These are phyloP conservation scores for Drosophila algonquin DNA, from an alignment of 2,888 invertebrate genomes.

Conservation along the genomic window DNA sequence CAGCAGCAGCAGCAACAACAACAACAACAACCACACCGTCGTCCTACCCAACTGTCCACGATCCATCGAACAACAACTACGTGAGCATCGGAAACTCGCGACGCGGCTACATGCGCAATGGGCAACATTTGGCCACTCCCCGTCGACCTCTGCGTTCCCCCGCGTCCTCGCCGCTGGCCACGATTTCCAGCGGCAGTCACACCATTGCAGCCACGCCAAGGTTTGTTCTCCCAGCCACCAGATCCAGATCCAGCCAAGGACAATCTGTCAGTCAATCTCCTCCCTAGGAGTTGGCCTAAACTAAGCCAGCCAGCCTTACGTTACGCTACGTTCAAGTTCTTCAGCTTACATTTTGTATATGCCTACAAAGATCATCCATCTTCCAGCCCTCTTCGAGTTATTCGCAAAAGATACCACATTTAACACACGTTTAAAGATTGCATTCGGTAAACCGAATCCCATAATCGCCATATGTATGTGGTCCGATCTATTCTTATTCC, in stretches of 20 bases:
- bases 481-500: neutral
- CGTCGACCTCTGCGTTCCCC: conserved; percentile 83
- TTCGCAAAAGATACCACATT: neutral
- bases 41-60: conserved; percentile 50
- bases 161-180: conserved; percentile 83
- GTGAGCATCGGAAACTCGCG: conserved; percentile 66
- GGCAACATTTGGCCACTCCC: conserved; percentile 72
- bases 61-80: conserved; percentile 64
- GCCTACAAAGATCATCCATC: no score
- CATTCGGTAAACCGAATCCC: neutral
- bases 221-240: conserved; percentile 76
- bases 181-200: conserved; percentile 72
- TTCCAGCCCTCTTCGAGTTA: neutral
- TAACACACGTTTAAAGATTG: neutral
- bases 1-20: conserved; percentile 30
- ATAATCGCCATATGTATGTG: neutral
- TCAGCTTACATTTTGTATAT: neutral
- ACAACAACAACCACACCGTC: conserved; percentile 25
- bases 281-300: neutral
- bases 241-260: neutral
- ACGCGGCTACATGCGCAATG: conserved; percentile 74
- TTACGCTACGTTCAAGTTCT: neutral
- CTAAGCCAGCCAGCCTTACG: neutral
- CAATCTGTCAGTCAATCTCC: no score
- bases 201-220: conserved; percentile 82